Evolutionary conservation across 1,140 invertebrate species (phyloP).

Genomic region (Oedothorax gibbosus): DNA sequence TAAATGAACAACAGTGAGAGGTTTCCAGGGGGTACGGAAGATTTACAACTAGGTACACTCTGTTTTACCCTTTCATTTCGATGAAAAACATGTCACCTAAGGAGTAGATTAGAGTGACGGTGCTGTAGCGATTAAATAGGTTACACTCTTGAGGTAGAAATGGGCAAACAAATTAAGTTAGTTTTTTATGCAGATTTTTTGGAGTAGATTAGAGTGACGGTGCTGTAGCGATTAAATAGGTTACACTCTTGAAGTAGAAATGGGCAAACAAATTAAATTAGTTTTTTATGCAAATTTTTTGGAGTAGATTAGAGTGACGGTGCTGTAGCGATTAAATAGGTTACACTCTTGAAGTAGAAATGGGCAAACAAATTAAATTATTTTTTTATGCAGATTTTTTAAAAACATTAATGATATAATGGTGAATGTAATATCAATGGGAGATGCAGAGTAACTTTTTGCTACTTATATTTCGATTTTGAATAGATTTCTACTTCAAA

Average conservation of each 20-base stretch:
- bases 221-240: conserved; percentile 24
- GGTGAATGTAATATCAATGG: too few species aligned
- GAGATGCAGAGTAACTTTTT: too few species aligned
- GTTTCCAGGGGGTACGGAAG: conserved; percentile 13
- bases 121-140: conserved; percentile 24
- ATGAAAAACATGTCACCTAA: conserved; percentile 34
- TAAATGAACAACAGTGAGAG: conserved; percentile 46
- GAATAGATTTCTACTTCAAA: too few species aligned
- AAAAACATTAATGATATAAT: too few species aligned
- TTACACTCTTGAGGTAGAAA: not conserved
- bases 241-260: not conserved
- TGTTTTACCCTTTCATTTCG: conserved; percentile 53
- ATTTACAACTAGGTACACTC: conserved; percentile 39
- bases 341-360: not conserved
- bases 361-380: too few species aligned
- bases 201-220: conserved; percentile 2
- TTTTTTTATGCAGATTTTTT: too few species aligned
- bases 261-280: too few species aligned
- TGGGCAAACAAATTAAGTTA: too few species aligned
- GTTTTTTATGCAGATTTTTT: too few species aligned
- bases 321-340: conserved; percentile 24
- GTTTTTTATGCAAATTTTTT: too few species aligned
- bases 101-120: conserved; percentile 16
- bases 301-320: conserved; percentile 16
- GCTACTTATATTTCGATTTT: too few species aligned